Base-by-base conservation (phyloP, 2,888 invertebrate genomes). In the Sussaba pulchella region DNA sequence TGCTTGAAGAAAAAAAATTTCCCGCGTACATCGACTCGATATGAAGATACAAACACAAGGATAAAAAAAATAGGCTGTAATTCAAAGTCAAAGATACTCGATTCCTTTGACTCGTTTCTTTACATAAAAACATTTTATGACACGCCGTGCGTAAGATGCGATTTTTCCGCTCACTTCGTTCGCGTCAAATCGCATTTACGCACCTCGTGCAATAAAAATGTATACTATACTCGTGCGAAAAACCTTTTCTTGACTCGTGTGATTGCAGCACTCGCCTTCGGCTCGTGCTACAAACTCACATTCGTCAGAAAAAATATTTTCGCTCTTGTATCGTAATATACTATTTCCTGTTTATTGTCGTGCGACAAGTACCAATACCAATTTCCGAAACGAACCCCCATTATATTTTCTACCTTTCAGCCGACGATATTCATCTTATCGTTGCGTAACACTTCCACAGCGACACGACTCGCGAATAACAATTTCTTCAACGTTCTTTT, bases 311-410 rank as follows among this genome's bases (percentile, higher is more conserved):
- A 31, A 31, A 31, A 2, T 31, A 2, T 31, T 6, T 2, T 31
- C 2, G 31, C 31, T 31, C n/a, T n/a, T n/a, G n/a, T n/a, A n/a
- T n/a, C n/a, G n/a, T n/a, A n/a, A n/a, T n/a, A n/a, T n/a, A n/a
- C n/a, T n/a, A n/a, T n/a, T n/a, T 45, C 9, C 14, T 24, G 1
- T 50, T 9, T 50, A 31, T 66, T 66, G 47, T 50, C 47, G 47
- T 12, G 50, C 47, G 12, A 50, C 36, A 67, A 31, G 31, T 31
- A 6, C 4, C 31, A 31, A 31, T 52, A 52, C 50, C 12, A 52
- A 54, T 41, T 14, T 54, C 41, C 41, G 54, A 69, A 41, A 26
- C n/a, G 54, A 54, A 69, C 41, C 36, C 36, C 52, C 50, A 41
- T 54, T 54, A 69, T 52, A 54, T 31, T 52, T 66, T 52, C 52